Conservation (phyloP, 2,888 invertebrate species). For the Callinectes sapidus region DNA sequence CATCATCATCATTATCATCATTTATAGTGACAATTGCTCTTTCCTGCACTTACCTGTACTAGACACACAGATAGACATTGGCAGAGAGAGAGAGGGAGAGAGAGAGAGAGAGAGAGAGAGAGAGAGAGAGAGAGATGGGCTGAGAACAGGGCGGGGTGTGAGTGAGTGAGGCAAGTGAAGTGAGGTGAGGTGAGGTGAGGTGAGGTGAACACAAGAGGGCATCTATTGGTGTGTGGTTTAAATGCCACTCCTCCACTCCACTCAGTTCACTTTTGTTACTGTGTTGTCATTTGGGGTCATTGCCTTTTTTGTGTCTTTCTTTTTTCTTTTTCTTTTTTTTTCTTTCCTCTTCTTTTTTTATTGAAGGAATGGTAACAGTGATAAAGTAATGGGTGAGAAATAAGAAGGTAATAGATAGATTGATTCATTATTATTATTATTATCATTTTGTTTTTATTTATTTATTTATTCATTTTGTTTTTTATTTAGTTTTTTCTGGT, state of each 20-base stretch:
- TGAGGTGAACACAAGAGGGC: not conserved
- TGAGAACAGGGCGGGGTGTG: too few relatives aligned
- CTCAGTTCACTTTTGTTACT: not conserved
- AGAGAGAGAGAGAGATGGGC: too few relatives aligned
- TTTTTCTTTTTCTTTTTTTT: not conserved
- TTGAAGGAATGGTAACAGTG: not conserved
- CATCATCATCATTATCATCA: too few relatives aligned
- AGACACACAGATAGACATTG: not conserved
- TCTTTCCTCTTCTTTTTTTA: not conserved
- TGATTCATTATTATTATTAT: not conserved
- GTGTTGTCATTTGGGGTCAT: not conserved
- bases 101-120: too few relatives aligned
- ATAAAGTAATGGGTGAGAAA: not conserved
- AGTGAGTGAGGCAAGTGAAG: too few relatives aligned
- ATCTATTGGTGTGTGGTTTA: not conserved
- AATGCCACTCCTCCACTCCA: not conserved
- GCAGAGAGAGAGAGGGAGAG: too few relatives aligned
- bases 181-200: not conserved
- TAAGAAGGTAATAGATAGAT: not conserved
- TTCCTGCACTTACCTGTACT: not conserved
- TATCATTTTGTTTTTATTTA: too few relatives aligned
- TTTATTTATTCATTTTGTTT: too few relatives aligned
- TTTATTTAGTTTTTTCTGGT: not conserved
- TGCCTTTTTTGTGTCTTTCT: not conserved
- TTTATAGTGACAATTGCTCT: not conserved